A percentile compares a stretch with the other conserved stretches of the same genome.
Evolutionary conservation across 2,113 vertebrate species (phyloP).

Genomic region (Phylloscopus trochiloides): DNA sequence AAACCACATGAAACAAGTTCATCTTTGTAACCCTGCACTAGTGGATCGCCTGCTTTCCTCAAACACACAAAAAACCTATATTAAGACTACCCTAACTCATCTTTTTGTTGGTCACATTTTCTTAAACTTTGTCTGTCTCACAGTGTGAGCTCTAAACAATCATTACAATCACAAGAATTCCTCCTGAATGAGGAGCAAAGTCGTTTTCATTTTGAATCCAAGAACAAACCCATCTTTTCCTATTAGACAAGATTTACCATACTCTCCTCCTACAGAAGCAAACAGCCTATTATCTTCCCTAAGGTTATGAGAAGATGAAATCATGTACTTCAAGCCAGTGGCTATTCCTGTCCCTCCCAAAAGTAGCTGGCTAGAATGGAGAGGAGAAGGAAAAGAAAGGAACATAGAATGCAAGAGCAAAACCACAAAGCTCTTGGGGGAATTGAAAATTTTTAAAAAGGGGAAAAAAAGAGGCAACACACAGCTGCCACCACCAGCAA

Average conservation of each 20-base stretch:
- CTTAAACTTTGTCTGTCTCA: neutral
- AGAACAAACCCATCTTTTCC: neutral
- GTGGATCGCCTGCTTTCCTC: neutral
- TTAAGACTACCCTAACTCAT: neutral
- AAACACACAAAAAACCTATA: neutral
- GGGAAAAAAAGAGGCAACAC: neutral
- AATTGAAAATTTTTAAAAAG: neutral
- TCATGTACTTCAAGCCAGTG: neutral
- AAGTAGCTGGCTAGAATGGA: neutral
- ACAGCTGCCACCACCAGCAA: neutral
- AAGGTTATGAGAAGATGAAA: neutral
- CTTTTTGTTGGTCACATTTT: neutral
- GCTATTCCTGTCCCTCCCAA: neutral
- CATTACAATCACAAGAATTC: neutral
- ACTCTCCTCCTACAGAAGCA: neutral
- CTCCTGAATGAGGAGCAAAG: neutral
- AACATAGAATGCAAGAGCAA: neutral
- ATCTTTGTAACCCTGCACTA: neutral
- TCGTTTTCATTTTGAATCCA: neutral
- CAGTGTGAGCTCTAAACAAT: neutral
- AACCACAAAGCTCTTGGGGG: neutral
- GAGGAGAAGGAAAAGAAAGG: neutral
- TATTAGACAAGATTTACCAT: neutral
- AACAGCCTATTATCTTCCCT: neutral
- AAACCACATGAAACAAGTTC: slow-evolving; percentile 60